Evolutionary conservation across 1,140 invertebrate species (phyloP).

Genomic region (Aphelinus atriplicis): DNA sequence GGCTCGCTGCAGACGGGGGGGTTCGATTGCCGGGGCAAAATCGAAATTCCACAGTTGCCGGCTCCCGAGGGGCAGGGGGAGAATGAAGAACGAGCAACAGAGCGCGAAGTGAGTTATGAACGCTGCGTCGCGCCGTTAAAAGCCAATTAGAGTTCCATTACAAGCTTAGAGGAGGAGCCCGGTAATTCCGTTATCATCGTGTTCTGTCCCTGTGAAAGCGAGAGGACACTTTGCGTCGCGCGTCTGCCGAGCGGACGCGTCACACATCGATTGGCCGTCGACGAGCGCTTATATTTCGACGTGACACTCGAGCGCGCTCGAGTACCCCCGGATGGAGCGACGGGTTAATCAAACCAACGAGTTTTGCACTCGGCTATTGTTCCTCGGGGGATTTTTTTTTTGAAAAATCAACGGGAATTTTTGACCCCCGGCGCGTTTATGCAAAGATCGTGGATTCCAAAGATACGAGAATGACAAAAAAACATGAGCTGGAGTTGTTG

Average conservation of each 20-base stretch:
- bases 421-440: no score
- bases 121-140: slow-evolving; percentile 60
- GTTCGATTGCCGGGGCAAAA: neutral
- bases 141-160: slow-evolving; percentile 68
- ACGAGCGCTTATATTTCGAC: neutral
- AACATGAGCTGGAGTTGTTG: no score
- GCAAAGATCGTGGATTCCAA: no score
- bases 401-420: no score
- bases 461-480: no score
- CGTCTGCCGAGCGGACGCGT: slow-evolving; percentile 37
- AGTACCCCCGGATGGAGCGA: no score
- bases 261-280: slow-evolving; percentile 52
- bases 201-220: neutral
- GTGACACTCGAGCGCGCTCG: no score
- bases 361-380: no score
- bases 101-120: slow-evolving; percentile 61
- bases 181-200: slow-evolving; percentile 57
- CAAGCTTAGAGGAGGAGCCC: slow-evolving; percentile 53
- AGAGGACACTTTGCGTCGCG: slow-evolving; percentile 32
- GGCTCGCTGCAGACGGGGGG: no score
- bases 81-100: slow-evolving; percentile 46
- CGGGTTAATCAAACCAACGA: no score
- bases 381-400: no score
- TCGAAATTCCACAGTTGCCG: slow-evolving; percentile 42
- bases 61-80: neutral